Percentiles rank a stretch among this genome's conserved stretches.
phyloP scores from a whole-genome alignment of 2,888 invertebrate genomes.

The Sesamia inferens region DNA sequence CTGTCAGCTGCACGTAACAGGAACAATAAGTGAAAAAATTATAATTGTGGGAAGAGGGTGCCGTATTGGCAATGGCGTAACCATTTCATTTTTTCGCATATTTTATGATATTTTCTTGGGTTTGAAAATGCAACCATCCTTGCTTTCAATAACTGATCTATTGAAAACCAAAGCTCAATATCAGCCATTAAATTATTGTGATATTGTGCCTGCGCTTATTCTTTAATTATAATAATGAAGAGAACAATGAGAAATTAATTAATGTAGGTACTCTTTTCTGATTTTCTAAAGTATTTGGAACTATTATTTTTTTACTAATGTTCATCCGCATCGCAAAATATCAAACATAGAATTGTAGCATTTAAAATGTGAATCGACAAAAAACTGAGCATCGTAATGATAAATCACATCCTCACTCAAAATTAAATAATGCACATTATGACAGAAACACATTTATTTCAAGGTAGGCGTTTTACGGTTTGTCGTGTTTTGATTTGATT shows the following conservation, averaged over 20 bases:
- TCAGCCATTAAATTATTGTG: background rate
- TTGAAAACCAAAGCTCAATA: too few species aligned
- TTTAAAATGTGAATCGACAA: slow-evolving; percentile 9
- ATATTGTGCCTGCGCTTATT: background rate
- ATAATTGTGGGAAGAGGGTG: background rate
- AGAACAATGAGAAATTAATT: background rate
- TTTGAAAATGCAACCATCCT: too few species aligned
- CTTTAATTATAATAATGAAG: background rate
- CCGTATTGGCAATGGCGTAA: too few species aligned
- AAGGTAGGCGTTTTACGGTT: background rate
- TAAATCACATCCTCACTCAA: slow-evolving; percentile 1
- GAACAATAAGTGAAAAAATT: background rate
- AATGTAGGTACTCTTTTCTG: too few species aligned
- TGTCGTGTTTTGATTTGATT: background rate
- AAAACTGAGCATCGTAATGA: slow-evolving; percentile 8
- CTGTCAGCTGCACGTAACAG: background rate
- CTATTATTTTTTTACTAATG: background rate
- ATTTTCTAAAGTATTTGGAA: background rate
- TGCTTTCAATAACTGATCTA: too few species aligned
- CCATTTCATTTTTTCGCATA: background rate
- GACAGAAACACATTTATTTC: background rate
- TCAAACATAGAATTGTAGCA: background rate
- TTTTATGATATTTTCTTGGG: too few species aligned
- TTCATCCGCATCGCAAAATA: background rate
- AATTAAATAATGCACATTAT: background rate